Base-by-base conservation (phyloP, 2,888 invertebrate genomes). In the Sinelater perroti region DNA sequence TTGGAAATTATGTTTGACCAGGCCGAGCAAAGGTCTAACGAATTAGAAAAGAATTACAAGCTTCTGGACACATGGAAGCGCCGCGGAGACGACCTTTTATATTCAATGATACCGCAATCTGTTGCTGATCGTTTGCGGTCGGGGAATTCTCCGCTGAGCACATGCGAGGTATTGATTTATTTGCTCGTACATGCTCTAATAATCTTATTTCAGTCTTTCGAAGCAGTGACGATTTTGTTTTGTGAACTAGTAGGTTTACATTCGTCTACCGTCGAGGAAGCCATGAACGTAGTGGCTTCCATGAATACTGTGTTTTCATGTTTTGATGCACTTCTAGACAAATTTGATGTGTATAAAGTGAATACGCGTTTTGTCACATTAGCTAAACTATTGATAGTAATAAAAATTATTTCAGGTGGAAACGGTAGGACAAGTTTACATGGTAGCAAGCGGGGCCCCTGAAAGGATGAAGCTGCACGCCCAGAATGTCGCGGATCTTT, bases 361-460 rank as follows among this genome's bases (percentile, higher is more conserved):
- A 38, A 3, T n/a, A n/a, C n/a, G n/a, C n/a, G n/a, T n/a, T n/a
- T n/a, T n/a, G n/a, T n/a, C n/a, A n/a, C n/a, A n/a, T n/a, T n/a
- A n/a, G n/a, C n/a, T n/a, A n/a, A n/a, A 3, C 13, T 40, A 8
- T 21, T 40, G 20, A 10, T n/a, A 21, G 1, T 21, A 28, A 26
- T 30, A 24, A 8, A 10, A 36, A 2, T 8, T 20, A 30, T 64
- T 65, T 17, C 72, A 91, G 91, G 94, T 95, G 56, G 95, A 95
- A 80, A 95, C 95, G 0, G 91, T 94, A 1, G 95, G 94, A 13
- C 89, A 87, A 73, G 85, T 87, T 36, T 95, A 95, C 75, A 95
- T 95, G 94, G 87, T 91, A 30, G 94, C 93, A 3, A 90, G 93
- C 28, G 95, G 95, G 0, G 90, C 90, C 1, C 94, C 94, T 0